Conservation (phyloP, 2,113 vertebrate species). For the Anseranas semipalmata region DNA sequence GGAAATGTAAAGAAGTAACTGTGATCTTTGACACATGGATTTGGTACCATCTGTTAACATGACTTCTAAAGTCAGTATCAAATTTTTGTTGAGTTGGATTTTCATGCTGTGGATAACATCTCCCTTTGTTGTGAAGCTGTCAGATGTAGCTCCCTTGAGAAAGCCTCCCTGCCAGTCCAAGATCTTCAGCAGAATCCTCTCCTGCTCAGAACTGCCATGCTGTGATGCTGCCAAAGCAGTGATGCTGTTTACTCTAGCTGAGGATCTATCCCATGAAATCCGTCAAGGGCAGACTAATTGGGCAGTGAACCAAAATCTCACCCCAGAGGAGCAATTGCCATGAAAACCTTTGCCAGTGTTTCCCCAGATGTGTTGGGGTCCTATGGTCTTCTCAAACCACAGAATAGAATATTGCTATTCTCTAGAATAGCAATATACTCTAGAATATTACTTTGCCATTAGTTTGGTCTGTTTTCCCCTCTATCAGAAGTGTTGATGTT, state of each 20-base stretch:
- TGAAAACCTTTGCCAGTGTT: background rate
- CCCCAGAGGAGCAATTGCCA: background rate
- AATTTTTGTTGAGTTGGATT: background rate
- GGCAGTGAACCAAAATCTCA: background rate
- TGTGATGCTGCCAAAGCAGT: background rate
- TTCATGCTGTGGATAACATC: background rate
- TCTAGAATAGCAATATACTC: too few species aligned
- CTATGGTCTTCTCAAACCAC: background rate
- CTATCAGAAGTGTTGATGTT: background rate
- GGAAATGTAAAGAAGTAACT: background rate
- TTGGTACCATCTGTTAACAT: constrained; percentile 2
- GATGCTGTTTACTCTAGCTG: background rate
- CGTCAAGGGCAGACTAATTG: background rate
- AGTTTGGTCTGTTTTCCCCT: background rate
- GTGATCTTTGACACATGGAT: constrained; percentile 29
- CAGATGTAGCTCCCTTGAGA: background rate
- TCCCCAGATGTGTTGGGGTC: background rate
- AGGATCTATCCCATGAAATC: background rate
- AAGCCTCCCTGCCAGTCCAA: background rate
- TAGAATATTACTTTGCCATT: background rate
- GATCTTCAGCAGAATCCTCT: background rate
- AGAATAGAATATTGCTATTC: background rate
- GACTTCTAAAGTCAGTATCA: background rate
- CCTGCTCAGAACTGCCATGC: background rate
- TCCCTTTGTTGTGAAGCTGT: background rate